Evolutionary conservation across 2,888 invertebrate species (phyloP), one percentile per base, ranked within the genome.

Genomic region (Thymelicus acteon): DNA sequence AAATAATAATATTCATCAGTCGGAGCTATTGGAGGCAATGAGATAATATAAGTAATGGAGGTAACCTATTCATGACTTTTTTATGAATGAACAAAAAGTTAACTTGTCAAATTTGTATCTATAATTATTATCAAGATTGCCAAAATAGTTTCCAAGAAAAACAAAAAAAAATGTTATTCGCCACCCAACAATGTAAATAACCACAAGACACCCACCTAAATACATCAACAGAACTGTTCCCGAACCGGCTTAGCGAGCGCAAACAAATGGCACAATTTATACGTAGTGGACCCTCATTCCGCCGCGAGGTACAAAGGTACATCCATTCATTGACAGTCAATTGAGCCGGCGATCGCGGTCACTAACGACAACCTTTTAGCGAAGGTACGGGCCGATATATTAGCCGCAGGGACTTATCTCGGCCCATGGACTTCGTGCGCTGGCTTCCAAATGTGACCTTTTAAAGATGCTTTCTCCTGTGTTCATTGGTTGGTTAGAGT

Each of bases 271-370:
- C 15, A 47, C 49, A 48, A 60, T 58, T 64, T 69, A 69, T 64
- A 54, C 67, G 12, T 44, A 68, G 47, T 7, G 37, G 60, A 70
- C 64, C 64, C 58, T 65, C 44, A 54, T 60, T 64, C 69, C 47
- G 24, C 40, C 31, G 39, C 60, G 39, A 69, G 58, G 69, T 65
- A 70, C 69, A 81, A 82, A 82, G 80, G 80, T 78, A 79, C 83
- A 79, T 85, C 82, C 85, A 87, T 90, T 89, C 89, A 91, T 90
- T 87, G 91, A 85, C 84, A 90, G 87, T 89, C 90, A 89, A 91
- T 91, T 87, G 90, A 81, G 85, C 79, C 84, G 87, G 87, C 88
- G 87, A 90, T 89, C 86, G 89, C 83, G 82, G 81, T 81, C 79
- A 79, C 80, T 75, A 78, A 79, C 80, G 81, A 82, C 82, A 81